phyloP scores from a whole-genome alignment of 1,140 invertebrate species.

The Polypedilum pembai region DNA sequence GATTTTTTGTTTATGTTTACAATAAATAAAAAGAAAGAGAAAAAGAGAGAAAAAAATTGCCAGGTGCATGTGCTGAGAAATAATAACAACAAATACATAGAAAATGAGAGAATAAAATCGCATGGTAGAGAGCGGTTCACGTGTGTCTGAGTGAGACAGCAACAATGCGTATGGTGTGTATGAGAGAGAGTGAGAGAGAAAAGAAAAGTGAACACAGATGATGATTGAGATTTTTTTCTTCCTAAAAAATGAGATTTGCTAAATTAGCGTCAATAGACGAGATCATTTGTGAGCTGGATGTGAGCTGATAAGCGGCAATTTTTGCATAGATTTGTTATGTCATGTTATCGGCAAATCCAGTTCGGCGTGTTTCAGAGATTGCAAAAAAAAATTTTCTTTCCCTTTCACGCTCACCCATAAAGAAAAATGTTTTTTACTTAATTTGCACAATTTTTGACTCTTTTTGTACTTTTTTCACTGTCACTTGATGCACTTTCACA shows the following conservation, averaged over 20 bases:
- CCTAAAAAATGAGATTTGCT: not conserved
- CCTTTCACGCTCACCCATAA: not conserved
- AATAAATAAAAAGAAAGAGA: not conserved
- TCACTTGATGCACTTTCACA: too few relatives aligned
- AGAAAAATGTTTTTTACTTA: not conserved
- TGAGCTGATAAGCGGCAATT: not conserved
- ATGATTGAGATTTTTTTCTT: not conserved
- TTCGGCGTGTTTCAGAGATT: not conserved
- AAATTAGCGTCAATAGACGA: not conserved
- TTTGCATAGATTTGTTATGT: not conserved
- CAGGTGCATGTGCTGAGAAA: not conserved
- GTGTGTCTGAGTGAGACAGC: not conserved
- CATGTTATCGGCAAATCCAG: not conserved
- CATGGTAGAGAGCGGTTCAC: not conserved
- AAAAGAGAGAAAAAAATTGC: not conserved
- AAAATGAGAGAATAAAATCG: not conserved
- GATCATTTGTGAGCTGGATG: not conserved
- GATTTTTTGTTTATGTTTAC: not conserved
- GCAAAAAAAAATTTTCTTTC: not conserved
- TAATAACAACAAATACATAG: too few relatives aligned
- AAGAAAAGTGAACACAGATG: not conserved
- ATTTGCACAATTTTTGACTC: not conserved
- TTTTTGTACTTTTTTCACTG: too few relatives aligned
- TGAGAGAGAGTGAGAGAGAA: not conserved
- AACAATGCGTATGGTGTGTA: not conserved